Percentiles rank a stretch among this genome's conserved stretches.
Evolutionary conservation across 2,113 vertebrate species (phyloP).

Genomic region (Micronycteris hirsuta): DNA sequence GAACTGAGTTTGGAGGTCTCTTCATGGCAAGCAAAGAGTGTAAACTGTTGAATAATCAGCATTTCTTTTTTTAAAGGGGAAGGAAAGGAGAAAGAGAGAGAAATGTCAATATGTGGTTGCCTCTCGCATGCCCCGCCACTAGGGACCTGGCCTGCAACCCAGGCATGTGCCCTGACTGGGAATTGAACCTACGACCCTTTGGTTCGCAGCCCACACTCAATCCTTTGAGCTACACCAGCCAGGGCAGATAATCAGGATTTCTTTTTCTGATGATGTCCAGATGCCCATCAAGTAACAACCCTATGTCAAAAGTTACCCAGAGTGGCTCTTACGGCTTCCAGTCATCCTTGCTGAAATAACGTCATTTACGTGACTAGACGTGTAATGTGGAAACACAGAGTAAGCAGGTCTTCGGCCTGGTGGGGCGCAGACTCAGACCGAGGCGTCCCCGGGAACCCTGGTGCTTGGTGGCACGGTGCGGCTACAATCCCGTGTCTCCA

Average conservation of each 20-base stretch:
- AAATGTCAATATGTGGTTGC: no score
- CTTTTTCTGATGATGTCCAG: neutral
- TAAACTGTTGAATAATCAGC: no score
- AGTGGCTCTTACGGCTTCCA: neutral
- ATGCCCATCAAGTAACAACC: neutral
- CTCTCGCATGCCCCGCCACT: no score
- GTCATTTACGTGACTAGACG: neutral
- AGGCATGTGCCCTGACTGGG: no score
- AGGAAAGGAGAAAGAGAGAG: no score
- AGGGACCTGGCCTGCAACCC: no score
- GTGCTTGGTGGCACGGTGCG: rapidly evolving
- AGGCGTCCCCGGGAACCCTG: neutral
- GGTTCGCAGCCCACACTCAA: no score
- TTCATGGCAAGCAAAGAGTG: neutral
- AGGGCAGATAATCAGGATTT: no score
- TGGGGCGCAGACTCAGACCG: neutral
- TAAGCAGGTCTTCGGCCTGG: neutral
- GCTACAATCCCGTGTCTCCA: neutral
- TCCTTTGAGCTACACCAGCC: no score
- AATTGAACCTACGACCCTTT: no score
- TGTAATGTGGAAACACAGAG: neutral
- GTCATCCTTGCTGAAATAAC: neutral
- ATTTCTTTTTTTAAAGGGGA: no score
- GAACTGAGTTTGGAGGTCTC: neutral
- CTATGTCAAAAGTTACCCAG: neutral